Evolutionary conservation across 2,797 vertebrate species (phyloP).

Genomic region (Naso thynnoides): DNA sequence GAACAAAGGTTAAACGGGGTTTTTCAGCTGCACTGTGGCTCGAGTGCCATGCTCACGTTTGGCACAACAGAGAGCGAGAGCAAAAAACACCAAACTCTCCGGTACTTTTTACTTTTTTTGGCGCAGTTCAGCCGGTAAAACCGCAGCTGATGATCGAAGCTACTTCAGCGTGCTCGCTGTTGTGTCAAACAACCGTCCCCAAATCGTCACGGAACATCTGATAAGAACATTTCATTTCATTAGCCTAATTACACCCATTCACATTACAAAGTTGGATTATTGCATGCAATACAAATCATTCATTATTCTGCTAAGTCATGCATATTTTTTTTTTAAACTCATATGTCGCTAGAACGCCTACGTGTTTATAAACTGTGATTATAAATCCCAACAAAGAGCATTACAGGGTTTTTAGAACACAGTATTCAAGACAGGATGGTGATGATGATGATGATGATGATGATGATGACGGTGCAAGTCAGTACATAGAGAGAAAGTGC

Average conservation of each 20-base stretch:
- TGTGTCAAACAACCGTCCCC: slow-evolving; percentile 46
- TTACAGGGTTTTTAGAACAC: slow-evolving; percentile 66
- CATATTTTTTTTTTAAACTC: slow-evolving; percentile 79
- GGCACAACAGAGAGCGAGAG: slow-evolving; percentile 43
- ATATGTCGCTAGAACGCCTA: slow-evolving; percentile 74
- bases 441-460: slow-evolving; percentile 62
- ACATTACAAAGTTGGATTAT: slow-evolving; percentile 86
- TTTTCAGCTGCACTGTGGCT: slow-evolving; percentile 49
- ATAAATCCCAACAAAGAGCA: slow-evolving; percentile 68
- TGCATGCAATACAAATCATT: slow-evolving; percentile 89
- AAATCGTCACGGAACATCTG: slow-evolving; percentile 55
- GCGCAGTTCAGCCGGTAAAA: slow-evolving; percentile 35
- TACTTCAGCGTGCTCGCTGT: slow-evolving; percentile 32
- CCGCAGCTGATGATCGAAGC: slow-evolving; percentile 25
- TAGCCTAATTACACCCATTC: slow-evolving; percentile 75
- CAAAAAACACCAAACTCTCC: slow-evolving; percentile 19
- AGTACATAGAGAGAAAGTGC: slow-evolving; percentile 72
- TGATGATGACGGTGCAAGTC: slow-evolving; percentile 64
- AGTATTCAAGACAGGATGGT: slow-evolving; percentile 65
- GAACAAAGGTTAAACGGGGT: slow-evolving; percentile 55
- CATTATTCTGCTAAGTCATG: slow-evolving; percentile 82
- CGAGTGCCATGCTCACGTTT: slow-evolving; percentile 25
- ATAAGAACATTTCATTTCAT: slow-evolving; percentile 61
- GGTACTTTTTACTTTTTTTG: slow-evolving; percentile 36
- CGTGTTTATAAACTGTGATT: slow-evolving; percentile 73